Percentiles rank a stretch among this genome's conserved stretches.
Conservation (phyloP, 2,888 invertebrate genomes). For the Halictus quadricinctus region DNA sequence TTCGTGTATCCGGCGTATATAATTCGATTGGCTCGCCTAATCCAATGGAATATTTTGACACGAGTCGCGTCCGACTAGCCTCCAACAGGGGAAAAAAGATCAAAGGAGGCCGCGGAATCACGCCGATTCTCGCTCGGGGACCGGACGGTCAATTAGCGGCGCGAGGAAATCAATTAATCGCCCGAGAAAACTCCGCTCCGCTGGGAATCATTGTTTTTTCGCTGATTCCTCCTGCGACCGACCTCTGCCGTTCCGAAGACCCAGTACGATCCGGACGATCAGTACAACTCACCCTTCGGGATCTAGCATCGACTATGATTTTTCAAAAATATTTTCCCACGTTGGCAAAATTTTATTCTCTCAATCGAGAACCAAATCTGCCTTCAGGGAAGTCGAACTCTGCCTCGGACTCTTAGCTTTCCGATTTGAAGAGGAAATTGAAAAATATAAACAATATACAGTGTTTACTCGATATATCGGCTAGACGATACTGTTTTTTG, state of each 20-base stretch:
- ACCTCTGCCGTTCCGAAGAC: not conserved
- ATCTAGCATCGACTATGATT: too few species aligned
- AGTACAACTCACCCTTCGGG: too few species aligned
- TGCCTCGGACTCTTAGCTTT: too few species aligned
- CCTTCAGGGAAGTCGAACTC: too few species aligned
- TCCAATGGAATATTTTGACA: slow-evolving; percentile 74
- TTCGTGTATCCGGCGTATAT: slow-evolving; percentile 46
- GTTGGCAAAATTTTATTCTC: too few species aligned
- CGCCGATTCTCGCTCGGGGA: slow-evolving; percentile 7
- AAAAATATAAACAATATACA: too few species aligned
- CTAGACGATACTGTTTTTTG: too few species aligned
- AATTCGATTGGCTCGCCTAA: slow-evolving; percentile 56
- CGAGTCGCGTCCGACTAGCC: slow-evolving; percentile 27
- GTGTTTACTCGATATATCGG: too few species aligned
- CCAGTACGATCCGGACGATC: not conserved
- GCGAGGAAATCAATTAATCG: slow-evolving; percentile 3
- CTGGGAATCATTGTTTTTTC: slow-evolving; percentile 3
- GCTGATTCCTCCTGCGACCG: not conserved
- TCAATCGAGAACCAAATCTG: too few species aligned
- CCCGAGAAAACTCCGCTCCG: not conserved
- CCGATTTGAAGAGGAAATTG: too few species aligned
- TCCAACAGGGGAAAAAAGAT: slow-evolving; percentile 30
- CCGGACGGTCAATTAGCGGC: slow-evolving; percentile 7
- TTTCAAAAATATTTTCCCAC: too few species aligned
- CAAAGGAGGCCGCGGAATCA: slow-evolving; percentile 37